A percentile compares a stretch with the other conserved stretches of the same genome.
Conservation (phyloP, 2,888 invertebrate genomes). For the Leptinotarsa haldemani region DNA sequence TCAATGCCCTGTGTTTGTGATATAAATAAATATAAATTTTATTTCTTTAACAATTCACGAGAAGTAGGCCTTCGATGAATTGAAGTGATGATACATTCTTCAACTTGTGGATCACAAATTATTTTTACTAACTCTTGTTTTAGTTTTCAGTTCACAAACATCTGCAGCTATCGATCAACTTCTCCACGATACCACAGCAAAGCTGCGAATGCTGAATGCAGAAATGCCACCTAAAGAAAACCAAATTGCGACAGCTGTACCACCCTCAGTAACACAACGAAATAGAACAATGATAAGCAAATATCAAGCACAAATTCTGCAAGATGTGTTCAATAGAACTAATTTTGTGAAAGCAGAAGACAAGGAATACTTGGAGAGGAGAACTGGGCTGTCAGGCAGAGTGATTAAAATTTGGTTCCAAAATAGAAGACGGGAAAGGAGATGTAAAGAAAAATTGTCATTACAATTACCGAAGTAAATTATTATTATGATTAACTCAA, state of each 20-base stretch:
- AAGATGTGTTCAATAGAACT: conserved; percentile 23
- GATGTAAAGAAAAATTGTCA: conserved; percentile 19
- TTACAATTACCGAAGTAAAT: neutral
- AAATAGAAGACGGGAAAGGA: conserved; percentile 29
- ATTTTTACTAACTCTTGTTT: neutral
- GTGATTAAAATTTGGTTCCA: conserved; percentile 34
- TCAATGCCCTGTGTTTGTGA: neutral
- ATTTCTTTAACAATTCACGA: too few species aligned
- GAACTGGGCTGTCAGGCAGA: conserved; percentile 23
- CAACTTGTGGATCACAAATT: neutral
- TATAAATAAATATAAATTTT: too few species aligned
- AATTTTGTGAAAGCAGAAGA: conserved; percentile 20
- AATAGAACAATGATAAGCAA: conserved; percentile 26
- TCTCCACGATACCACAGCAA: neutral
- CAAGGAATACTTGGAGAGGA: conserved; percentile 12
- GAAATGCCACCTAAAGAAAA: neutral
- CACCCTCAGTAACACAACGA: neutral
- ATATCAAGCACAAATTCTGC: conserved; percentile 23
- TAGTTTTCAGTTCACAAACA: conserved; percentile 1
- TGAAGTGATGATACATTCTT: neutral
- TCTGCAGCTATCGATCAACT: neutral
- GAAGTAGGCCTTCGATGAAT: neutral
- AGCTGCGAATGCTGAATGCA: neutral
- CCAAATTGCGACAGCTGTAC: neutral
- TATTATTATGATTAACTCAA: neutral